Percentiles rank a stretch among this genome's conserved stretches.
These are phyloP conservation scores for Diorhabda carinulata DNA, from an alignment of 1,140 invertebrate species.

Conservation along the genomic window DNA sequence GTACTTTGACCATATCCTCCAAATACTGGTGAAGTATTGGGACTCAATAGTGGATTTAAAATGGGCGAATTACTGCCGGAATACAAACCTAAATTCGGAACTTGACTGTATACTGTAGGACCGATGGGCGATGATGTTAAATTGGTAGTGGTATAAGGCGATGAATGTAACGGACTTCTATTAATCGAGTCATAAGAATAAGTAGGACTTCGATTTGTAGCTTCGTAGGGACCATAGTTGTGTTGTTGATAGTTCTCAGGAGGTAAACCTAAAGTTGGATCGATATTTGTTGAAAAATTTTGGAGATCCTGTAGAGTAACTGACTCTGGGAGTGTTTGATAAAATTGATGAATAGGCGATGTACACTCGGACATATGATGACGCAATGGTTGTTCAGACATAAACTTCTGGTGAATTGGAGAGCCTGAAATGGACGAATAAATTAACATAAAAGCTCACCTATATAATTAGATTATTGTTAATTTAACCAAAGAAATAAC, in stretches of 20 bases:
- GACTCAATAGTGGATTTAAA: slow-evolving; percentile 35
- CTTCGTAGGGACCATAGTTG: slow-evolving; percentile 24
- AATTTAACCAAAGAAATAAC: no score
- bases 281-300: slow-evolving; percentile 23
- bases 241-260: slow-evolving; percentile 29
- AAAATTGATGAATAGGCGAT: slow-evolving; percentile 40
- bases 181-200: slow-evolving; percentile 18
- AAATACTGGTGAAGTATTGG: slow-evolving; percentile 41
- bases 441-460: no score
- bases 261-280: slow-evolving; percentile 33
- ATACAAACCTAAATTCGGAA: slow-evolving; percentile 37
- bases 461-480: no score
- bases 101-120: slow-evolving; percentile 29
- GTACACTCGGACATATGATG: slow-evolving; percentile 37
- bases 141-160: slow-evolving; percentile 16
- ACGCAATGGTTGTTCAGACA: slow-evolving; percentile 29
- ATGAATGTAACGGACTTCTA: slow-evolving; percentile 17
- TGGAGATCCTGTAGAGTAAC: slow-evolving; percentile 23
- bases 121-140: slow-evolving; percentile 38
- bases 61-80: slow-evolving; percentile 36
- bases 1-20: slow-evolving; percentile 40
- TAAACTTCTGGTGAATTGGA: slow-evolving; percentile 59
- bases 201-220: slow-evolving; percentile 25
- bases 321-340: slow-evolving; percentile 21
- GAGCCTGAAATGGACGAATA: slow-evolving; percentile 51